Conservation (phyloP, 1,140 invertebrate species). For the Leptinotarsa defecta region DNA sequence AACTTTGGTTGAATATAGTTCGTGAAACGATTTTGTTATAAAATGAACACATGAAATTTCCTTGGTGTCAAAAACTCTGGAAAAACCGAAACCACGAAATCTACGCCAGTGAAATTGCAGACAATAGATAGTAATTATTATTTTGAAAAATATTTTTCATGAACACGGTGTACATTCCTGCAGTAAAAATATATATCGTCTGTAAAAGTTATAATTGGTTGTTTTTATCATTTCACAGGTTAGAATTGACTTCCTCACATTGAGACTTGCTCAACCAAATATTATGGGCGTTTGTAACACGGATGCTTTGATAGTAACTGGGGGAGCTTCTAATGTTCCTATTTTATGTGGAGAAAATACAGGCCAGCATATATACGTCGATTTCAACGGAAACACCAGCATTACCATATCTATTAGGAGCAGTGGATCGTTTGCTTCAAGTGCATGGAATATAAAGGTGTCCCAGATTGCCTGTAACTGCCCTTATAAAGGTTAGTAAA, state of each 20-base stretch:
- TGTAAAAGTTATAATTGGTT: too few species aligned
- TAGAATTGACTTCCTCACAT: constrained; percentile 77
- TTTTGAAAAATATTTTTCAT: too few species aligned
- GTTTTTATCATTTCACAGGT: constrained; percentile 58
- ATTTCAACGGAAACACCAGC: constrained; percentile 70
- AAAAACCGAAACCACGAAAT: too few species aligned
- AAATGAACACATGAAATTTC: too few species aligned
- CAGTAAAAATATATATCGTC: too few species aligned
- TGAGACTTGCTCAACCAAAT: constrained; percentile 73
- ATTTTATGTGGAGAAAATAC: constrained; percentile 83
- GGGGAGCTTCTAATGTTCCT: constrained; percentile 66
- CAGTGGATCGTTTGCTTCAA: constrained; percentile 63
- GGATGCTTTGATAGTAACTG: constrained; percentile 73
- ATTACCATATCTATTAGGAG: constrained; percentile 73
- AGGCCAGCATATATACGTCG: constrained; percentile 80
- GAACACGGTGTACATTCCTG: too few species aligned
- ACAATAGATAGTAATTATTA: too few species aligned
- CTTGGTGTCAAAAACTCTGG: too few species aligned
- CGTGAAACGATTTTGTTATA: too few species aligned
- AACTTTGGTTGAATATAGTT: too few species aligned
- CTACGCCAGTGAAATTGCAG: too few species aligned
- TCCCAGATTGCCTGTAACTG: constrained; percentile 75
- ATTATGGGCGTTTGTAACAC: constrained; percentile 71
- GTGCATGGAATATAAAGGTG: constrained; percentile 78
- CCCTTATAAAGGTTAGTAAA: constrained; percentile 63